phyloP scores from a whole-genome alignment of 2,888 invertebrate species.

The Drosophila testacea region DNA sequence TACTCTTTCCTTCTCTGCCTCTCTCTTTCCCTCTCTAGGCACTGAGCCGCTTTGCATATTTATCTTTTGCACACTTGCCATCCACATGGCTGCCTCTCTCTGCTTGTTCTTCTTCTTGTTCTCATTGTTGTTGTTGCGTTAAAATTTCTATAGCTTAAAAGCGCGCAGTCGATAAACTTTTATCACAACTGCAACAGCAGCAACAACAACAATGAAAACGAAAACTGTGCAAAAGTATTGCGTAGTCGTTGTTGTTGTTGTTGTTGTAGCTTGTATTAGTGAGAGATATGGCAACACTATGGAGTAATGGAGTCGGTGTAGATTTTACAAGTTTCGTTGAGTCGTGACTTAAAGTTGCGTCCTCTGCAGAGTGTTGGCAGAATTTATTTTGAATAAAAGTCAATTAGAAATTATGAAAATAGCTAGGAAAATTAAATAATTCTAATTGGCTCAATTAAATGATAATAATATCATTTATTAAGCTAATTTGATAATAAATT shows the following conservation, averaged over 20 bases:
- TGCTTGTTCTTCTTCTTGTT: background rate
- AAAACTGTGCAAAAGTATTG: slow-evolving; percentile 61
- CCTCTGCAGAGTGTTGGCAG: background rate
- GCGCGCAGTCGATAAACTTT: slow-evolving; percentile 76
- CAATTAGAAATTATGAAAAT: too few species aligned
- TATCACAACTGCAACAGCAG: slow-evolving; percentile 70
- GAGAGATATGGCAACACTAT: slow-evolving; percentile 54
- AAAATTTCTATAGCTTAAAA: slow-evolving; percentile 62
- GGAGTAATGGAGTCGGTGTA: slow-evolving; percentile 1
- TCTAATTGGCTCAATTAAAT: too few species aligned
- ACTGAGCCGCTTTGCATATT: slow-evolving; percentile 69
- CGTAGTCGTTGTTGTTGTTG: slow-evolving; percentile 19
- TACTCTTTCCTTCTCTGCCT: background rate
- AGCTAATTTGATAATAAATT: too few species aligned
- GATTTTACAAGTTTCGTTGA: slow-evolving; percentile 17
- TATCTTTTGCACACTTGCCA: slow-evolving; percentile 73
- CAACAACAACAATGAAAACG: slow-evolving; percentile 41
- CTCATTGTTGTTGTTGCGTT: slow-evolving; percentile 38
- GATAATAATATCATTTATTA: too few species aligned
- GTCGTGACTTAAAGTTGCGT: slow-evolving; percentile 39
- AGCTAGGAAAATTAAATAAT: too few species aligned
- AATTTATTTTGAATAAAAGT: too few species aligned
- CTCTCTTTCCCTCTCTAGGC: slow-evolving; percentile 5
- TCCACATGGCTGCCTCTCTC: slow-evolving; percentile 35
- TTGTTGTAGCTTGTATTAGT: slow-evolving; percentile 5